Conservation (phyloP, 2,888 invertebrate genomes). For the Hyppa rectilinea region DNA sequence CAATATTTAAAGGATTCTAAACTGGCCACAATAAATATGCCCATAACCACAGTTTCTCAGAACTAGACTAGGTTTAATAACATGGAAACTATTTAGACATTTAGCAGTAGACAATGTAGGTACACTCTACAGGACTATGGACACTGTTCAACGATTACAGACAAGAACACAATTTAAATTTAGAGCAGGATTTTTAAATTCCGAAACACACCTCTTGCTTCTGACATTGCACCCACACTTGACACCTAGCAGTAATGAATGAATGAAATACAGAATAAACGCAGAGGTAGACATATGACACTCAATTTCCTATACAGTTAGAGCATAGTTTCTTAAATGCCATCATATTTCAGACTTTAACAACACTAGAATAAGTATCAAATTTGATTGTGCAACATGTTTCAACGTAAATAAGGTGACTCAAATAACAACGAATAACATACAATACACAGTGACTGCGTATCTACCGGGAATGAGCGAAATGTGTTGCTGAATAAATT, state of each 20-base stretch:
- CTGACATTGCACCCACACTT: slow-evolving; percentile 55
- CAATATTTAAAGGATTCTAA: neutral
- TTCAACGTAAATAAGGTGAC: slow-evolving; percentile 19
- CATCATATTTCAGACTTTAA: slow-evolving; percentile 40
- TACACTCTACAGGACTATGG: too few relatives aligned
- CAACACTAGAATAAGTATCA: neutral
- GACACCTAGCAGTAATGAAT: slow-evolving; percentile 29
- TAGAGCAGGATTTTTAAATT: slow-evolving; percentile 12
- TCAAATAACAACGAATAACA: slow-evolving; percentile 27
- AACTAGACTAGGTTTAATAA: slow-evolving; percentile 6
- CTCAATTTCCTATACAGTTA: slow-evolving; percentile 11
- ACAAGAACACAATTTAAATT: slow-evolving; percentile 18
- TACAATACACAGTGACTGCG: slow-evolving; percentile 24
- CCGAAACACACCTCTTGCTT: slow-evolving; percentile 55
- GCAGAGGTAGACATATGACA: slow-evolving; percentile 8
- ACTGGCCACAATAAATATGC: neutral
- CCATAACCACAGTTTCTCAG: neutral
- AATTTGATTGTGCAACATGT: slow-evolving; percentile 25
- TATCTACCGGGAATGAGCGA: slow-evolving; percentile 1
- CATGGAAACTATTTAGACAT: neutral
- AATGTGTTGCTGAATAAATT: slow-evolving; percentile 4
- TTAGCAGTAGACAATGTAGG: slow-evolving; percentile 13
- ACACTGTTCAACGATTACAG: slow-evolving; percentile 8
- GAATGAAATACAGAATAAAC: slow-evolving; percentile 24
- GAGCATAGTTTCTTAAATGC: slow-evolving; percentile 7